A percentile compares a stretch with the other conserved stretches of the same genome.
phyloP scores from a whole-genome alignment of 2,113 vertebrate species.

The Lepidothrix coronata region DNA sequence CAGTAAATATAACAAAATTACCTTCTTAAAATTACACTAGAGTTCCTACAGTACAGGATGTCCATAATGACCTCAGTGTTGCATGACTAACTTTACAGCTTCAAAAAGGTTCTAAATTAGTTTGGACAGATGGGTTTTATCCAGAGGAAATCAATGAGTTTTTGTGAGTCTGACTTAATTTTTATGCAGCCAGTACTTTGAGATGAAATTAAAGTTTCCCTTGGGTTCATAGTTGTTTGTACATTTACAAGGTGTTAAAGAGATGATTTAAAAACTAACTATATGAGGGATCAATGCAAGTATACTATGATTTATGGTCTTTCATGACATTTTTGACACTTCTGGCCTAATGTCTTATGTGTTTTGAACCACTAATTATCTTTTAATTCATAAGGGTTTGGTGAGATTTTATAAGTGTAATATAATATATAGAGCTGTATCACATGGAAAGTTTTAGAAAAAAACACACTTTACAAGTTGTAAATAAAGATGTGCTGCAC shows the following conservation, averaged over 20 bases:
- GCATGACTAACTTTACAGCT: constrained; percentile 77
- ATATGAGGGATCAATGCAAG: constrained; percentile 78
- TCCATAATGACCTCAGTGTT: constrained; percentile 85
- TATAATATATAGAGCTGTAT: constrained; percentile 76
- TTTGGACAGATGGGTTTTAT: constrained; percentile 87
- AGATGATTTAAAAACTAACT: constrained; percentile 83
- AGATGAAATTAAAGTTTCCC: constrained; percentile 89
- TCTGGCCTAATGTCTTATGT: constrained; percentile 77
- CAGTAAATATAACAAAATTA: constrained; percentile 87
- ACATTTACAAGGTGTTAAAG: constrained; percentile 83
- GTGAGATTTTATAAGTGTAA: constrained; percentile 78
- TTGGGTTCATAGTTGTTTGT: constrained; percentile 80
- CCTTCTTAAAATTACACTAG: constrained; percentile 80
- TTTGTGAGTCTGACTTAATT: constrained; percentile 87
- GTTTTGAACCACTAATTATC: constrained; percentile 91
- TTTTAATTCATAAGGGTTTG: constrained; percentile 87
- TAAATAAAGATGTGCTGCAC: constrained; percentile 69
- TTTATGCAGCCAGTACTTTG: constrained; percentile 82
- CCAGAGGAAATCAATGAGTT: constrained; percentile 87
- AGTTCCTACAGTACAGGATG: constrained; percentile 77
- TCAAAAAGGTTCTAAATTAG: constrained; percentile 82
- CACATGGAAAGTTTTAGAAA: constrained; percentile 68
- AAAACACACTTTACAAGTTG: constrained; percentile 66
- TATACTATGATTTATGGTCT: constrained; percentile 87
- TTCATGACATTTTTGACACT: constrained; percentile 89